Percentiles rank a stretch among this genome's conserved stretches.
Evolutionary conservation across 2,113 vertebrate species (phyloP).

Genomic region (Notiomystis cincta): DNA sequence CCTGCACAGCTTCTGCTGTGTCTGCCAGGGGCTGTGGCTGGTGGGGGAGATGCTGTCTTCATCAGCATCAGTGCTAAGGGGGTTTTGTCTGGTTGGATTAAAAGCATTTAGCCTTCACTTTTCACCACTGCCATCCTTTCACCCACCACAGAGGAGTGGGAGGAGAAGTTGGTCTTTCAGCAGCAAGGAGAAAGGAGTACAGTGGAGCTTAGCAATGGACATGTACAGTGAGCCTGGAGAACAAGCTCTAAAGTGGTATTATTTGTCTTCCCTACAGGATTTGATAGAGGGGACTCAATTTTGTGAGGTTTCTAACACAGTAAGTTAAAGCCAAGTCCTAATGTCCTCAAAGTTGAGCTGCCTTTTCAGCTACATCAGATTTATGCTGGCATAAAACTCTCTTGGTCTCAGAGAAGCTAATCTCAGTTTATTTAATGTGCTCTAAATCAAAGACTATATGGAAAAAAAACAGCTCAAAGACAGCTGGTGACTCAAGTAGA

Average conservation of each 20-base stretch:
- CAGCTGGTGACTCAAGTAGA: not conserved
- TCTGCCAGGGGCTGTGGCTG: not conserved
- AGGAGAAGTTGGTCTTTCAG: not conserved
- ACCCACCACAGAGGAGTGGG: not conserved
- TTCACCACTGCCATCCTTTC: not conserved
- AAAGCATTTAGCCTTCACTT: not conserved
- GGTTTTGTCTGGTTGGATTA: not conserved
- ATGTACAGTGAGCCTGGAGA: not conserved
- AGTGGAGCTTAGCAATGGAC: not conserved
- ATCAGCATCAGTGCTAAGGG: not conserved
- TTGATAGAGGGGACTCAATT: not conserved
- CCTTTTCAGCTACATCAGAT: not conserved
- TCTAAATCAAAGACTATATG: slow-evolving; percentile 16
- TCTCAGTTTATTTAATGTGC: slow-evolving; percentile 5
- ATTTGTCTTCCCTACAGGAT: not conserved
- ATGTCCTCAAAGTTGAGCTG: not conserved
- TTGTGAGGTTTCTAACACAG: not conserved
- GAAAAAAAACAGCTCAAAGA: not conserved
- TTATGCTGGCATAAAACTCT: not conserved
- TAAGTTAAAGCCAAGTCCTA: not conserved
- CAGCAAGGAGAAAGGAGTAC: not conserved
- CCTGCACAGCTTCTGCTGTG: not conserved
- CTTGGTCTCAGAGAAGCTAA: slow-evolving; percentile 3
- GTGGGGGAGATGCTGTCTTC: not conserved
- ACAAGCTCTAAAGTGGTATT: not conserved